A percentile compares a stretch with the other conserved stretches of the same genome.
phyloP scores from a whole-genome alignment of 2,888 invertebrate species.

The Orthonychiurus folsomi region DNA sequence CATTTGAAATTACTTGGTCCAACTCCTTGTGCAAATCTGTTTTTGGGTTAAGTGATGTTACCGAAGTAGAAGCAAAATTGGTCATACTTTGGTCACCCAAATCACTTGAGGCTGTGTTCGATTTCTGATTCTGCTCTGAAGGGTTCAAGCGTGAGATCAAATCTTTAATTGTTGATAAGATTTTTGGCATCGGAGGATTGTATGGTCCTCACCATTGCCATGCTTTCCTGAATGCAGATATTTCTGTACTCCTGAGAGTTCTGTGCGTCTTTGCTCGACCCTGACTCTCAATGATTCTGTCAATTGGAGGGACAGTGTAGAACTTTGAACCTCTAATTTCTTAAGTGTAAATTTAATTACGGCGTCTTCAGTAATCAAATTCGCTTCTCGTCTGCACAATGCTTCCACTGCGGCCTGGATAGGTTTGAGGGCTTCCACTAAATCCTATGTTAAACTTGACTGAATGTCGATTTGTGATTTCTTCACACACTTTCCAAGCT shows the following conservation, averaged over 20 bases:
- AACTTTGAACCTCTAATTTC: not conserved
- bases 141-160: not conserved
- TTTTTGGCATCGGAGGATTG: not conserved
- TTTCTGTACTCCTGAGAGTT: conserved; percentile 6
- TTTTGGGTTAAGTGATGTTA: not conserved
- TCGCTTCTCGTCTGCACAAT: conserved; percentile 11
- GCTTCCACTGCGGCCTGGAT: conserved; percentile 15
- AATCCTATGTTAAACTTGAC: not conserved
- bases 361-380: conserved; percentile 13
- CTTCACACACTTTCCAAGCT: conserved; percentile 9
- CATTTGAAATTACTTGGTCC: not conserved
- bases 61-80: not conserved
- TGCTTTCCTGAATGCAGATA: conserved; percentile 8
- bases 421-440: conserved; percentile 6
- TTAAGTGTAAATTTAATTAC: conserved; percentile 11
- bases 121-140: too few species aligned
- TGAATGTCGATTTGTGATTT: conserved; percentile 11
- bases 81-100: not conserved
- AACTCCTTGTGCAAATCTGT: not conserved
- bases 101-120: not conserved
- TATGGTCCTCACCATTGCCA: not conserved
- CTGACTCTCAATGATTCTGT: conserved; percentile 3
- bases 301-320: not conserved
- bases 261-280: conserved; percentile 7
- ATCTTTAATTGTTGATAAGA: not conserved